Evolutionary conservation across 2,113 vertebrate species (phyloP), one percentile per base, ranked within the genome.

Genomic region (Phyllostomus hastatus): DNA sequence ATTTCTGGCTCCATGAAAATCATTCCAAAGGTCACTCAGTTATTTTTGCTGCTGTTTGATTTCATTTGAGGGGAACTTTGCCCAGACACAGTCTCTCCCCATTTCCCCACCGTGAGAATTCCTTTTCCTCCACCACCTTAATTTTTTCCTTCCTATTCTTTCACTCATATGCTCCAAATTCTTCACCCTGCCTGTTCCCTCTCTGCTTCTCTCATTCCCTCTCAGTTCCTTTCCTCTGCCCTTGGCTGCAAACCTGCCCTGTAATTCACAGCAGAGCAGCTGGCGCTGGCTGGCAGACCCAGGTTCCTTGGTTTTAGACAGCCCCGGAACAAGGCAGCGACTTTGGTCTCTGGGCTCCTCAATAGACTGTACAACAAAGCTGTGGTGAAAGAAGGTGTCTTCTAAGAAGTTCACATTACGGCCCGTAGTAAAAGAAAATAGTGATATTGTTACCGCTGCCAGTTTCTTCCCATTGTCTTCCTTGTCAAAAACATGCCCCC

Each of bases 351-450:
- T 96, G 98, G 48, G 99, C 98, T 98, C 99, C 98, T 98, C 98
- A 98, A 97, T 99, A 98, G 99, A 98, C 98, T 92, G 38, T 28
- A 90, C 95, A 11, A 98, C 98, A 99, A 98, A 98, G 98, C 96
- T 57, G 98, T 98, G 99, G 98, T 99, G 99, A 99, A 99, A 99
- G 99, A 99, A 99, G 99, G 99, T 99, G 99, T 99, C 99, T 99
- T 99, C 99, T 99, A 99, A 99, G 99, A 98, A 99, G 99, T 99
- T 99, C 99, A 99, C 99, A 89, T 99, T 99, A 99, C 99, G 88
- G 97, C 95, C 98, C 95, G 96, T 98, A 98, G 99, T 98, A 98
- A 99, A 99, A 99, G 99, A 98, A 99, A 99, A 99, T 98, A 99
- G 99, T 98, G 99, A 99, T 99, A 99, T 98, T 99, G 99, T 99